Evolutionary conservation across 2,888 invertebrate species (phyloP), one percentile per base, ranked within the genome.

Genomic region (Apotomis capreana): DNA sequence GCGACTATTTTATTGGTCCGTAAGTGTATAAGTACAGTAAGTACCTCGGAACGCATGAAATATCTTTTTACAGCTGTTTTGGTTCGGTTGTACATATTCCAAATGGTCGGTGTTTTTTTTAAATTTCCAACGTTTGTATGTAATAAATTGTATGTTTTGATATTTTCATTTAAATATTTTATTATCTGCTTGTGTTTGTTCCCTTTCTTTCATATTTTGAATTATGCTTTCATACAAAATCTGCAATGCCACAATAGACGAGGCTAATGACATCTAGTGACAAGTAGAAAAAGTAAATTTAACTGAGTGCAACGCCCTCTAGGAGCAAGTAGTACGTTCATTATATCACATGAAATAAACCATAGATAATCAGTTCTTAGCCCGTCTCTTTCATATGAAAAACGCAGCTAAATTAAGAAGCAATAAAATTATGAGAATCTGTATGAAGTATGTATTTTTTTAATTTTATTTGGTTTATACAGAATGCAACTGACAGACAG

Each of bases 281-380:
- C n/a, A 6, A 63, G 46, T 72, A 72, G 72, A 6, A 49, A 4
- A 4, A 10, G 5, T 40, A 59, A 13, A 36, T 37, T 6, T 51
- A 0, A 10, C 9, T 15, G 0, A 15, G 3, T 9, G n/a, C 12
- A 46, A 10, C 62, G 75, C 64, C 74, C 74, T 70, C 76, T 76
- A 51, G 51, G 36, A 60, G 0, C 13, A 40, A 76, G 54, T 76
- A 75, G 76, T 52, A 1, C 6, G 51, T 40, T 37, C 8, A 9
- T 10, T 57, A 60, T 52, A 46, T 69, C 74, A 75, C 63, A 83
- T 69, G 44, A 65, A 68, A 75, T 77, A 76, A 75, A 79, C 79
- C 80, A 82, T 75, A 76, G 75, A 72, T 71, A 72, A 74, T 67
- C 68, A 15, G 52, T 75, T 61, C 12, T 44, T 55, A 12, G 3